phyloP scores from a whole-genome alignment of 1,140 invertebrate genomes.

The Drosophila cardini region DNA sequence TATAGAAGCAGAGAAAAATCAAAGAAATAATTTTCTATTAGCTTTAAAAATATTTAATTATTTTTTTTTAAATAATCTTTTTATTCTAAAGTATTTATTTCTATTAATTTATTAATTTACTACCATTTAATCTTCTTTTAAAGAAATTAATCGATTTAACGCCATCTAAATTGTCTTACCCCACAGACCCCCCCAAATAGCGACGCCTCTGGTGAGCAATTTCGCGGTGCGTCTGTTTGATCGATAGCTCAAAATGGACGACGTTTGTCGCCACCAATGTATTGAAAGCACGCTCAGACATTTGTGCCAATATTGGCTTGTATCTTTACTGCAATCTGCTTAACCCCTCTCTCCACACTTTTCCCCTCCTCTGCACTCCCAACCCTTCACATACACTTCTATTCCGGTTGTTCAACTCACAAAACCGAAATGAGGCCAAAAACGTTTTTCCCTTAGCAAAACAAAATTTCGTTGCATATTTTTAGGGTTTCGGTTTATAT shows the following conservation, averaged over 20 bases:
- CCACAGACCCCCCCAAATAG: not conserved
- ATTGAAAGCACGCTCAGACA: conserved; percentile 67
- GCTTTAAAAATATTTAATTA: too few species aligned
- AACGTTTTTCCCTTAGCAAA: conserved; percentile 51
- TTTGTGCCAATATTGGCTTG: conserved; percentile 70
- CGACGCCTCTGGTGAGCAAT: conserved; percentile 10
- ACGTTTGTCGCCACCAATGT: conserved; percentile 60
- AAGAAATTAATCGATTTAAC: too few species aligned
- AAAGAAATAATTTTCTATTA: too few species aligned
- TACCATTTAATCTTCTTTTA: too few species aligned
- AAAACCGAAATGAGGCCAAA: conserved; percentile 64
- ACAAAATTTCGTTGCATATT: conserved; percentile 40
- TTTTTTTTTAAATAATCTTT: too few species aligned
- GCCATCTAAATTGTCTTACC: conserved; percentile 1
- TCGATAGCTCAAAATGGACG: conserved; percentile 59
- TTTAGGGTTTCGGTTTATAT: conserved; percentile 32
- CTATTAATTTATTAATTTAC: too few species aligned
- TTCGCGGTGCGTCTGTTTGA: conserved; percentile 63
- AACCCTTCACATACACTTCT: not conserved
- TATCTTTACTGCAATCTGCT: not conserved
- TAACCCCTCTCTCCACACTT: not conserved
- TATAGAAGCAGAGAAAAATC: too few species aligned
- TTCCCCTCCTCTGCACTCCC: too few species aligned
- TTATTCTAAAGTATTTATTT: too few species aligned
- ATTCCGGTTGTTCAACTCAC: conserved; percentile 69